These are phyloP conservation scores for Sinocyclocheilus anophthalmus DNA, from an alignment of 2,113 vertebrate genomes.

Conservation along the genomic window DNA sequence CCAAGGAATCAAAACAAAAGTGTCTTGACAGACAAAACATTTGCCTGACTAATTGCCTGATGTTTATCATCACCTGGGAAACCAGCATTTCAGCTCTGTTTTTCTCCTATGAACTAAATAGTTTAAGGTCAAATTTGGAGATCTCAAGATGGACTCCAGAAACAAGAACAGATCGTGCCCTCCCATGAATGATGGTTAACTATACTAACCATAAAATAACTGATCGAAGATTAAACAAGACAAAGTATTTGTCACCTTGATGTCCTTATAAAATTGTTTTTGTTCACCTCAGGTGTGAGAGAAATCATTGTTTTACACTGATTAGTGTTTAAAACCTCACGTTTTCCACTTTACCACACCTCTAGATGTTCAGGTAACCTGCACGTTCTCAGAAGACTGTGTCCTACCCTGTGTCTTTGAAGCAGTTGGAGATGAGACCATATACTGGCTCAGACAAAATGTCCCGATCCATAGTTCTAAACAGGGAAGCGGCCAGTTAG, in stretches of 20 bases:
- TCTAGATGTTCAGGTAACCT: conserved; percentile 70
- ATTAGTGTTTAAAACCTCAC: not conserved
- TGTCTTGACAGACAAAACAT: conserved; percentile 16
- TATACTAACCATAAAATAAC: not conserved
- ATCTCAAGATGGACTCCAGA: not conserved
- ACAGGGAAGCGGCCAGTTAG: conserved; percentile 23
- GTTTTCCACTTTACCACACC: not conserved
- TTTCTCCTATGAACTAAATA: not conserved
- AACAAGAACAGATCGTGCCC: not conserved
- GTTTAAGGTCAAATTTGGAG: not conserved
- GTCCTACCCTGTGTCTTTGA: conserved; percentile 78
- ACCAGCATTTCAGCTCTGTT: conserved; percentile 24
- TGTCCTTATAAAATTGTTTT: too few species aligned
- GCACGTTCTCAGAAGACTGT: conserved; percentile 71
- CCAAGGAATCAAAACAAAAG: not conserved
- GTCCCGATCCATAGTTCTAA: conserved; percentile 69
- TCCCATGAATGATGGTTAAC: not conserved
- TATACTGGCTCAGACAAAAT: conserved; percentile 75
- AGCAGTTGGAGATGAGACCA: conserved; percentile 56
- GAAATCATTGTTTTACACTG: not conserved
- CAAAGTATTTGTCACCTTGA: too few species aligned
- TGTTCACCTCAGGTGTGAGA: too few species aligned
- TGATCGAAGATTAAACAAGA: too few species aligned
- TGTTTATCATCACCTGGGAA: conserved; percentile 5
- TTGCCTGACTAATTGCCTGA: conserved; percentile 1